Conservation (phyloP, 1,140 invertebrate genomes). For the Atta colombica region DNA sequence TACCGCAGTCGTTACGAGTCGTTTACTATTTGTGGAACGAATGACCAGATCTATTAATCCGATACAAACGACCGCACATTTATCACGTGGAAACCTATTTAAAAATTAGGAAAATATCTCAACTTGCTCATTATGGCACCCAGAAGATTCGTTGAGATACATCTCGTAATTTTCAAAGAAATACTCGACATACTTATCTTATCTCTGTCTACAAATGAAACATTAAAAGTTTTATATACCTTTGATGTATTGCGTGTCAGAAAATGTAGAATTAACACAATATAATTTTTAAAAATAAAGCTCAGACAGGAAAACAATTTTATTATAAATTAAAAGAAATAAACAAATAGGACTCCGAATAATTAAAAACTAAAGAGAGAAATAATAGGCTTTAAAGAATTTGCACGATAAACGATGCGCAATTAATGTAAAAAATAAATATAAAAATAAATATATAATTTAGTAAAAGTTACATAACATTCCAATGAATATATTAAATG, state of each 20-base stretch:
- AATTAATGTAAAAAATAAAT: no score
- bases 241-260: not conserved
- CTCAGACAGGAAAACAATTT: not conserved
- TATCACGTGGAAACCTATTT: conserved; percentile 39
- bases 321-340: no score
- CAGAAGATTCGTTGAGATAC: conserved; percentile 21
- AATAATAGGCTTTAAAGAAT: no score
- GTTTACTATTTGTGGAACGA: conserved; percentile 48
- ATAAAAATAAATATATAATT: no score
- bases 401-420: no score
- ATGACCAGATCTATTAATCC: conserved; percentile 53
- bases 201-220: not conserved
- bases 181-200: not conserved
- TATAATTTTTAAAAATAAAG: not conserved
- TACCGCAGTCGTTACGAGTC: conserved; percentile 33
- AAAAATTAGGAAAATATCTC: conserved; percentile 43
- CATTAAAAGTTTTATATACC: not conserved
- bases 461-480: no score
- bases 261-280: not conserved
- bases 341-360: no score
- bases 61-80: conserved; percentile 36
- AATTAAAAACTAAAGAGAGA: no score
- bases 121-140: not conserved
- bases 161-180: not conserved
- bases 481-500: not conserved